Conservation (phyloP, 2,888 invertebrate species). For the Cerceris rybyensis region DNA sequence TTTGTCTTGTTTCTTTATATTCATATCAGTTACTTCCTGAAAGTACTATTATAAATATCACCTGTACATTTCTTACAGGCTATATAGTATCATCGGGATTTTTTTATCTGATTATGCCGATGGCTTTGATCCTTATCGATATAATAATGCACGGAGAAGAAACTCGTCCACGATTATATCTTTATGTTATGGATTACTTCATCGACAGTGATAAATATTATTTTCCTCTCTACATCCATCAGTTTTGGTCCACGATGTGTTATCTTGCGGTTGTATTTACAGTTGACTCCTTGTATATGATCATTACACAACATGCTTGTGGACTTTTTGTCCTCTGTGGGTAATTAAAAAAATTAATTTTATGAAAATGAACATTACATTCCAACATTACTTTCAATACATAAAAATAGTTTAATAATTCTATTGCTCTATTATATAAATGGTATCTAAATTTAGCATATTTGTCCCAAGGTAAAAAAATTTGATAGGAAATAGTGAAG, state of each 20-base stretch:
- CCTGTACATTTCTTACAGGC: too few species aligned
- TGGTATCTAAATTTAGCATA: too few species aligned
- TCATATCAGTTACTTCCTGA: too few species aligned
- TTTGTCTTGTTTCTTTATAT: too few species aligned
- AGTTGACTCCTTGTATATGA: conserved; percentile 33
- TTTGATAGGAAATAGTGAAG: too few species aligned
- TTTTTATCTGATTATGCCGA: neutral
- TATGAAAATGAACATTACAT: too few species aligned
- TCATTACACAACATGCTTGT: conserved; percentile 25
- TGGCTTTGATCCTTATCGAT: conserved; percentile 17
- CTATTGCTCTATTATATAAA: too few species aligned
- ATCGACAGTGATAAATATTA: conserved; percentile 28
- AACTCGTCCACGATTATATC: conserved; percentile 13
- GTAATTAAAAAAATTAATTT: conserved; percentile 1
- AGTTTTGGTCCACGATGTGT: neutral
- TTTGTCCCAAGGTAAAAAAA: too few species aligned
- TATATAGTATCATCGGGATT: too few species aligned
- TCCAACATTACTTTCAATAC: too few species aligned
- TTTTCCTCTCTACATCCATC: conserved; percentile 24
- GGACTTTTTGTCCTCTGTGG: conserved; percentile 37
- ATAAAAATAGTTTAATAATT: too few species aligned
- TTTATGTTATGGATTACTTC: conserved; percentile 25
- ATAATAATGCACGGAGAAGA: conserved; percentile 21
- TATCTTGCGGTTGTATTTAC: neutral
- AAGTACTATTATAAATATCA: too few species aligned